These are phyloP conservation scores for Varecia variegata DNA, from an alignment of 2,797 vertebrate genomes.

Conservation along the genomic window DNA sequence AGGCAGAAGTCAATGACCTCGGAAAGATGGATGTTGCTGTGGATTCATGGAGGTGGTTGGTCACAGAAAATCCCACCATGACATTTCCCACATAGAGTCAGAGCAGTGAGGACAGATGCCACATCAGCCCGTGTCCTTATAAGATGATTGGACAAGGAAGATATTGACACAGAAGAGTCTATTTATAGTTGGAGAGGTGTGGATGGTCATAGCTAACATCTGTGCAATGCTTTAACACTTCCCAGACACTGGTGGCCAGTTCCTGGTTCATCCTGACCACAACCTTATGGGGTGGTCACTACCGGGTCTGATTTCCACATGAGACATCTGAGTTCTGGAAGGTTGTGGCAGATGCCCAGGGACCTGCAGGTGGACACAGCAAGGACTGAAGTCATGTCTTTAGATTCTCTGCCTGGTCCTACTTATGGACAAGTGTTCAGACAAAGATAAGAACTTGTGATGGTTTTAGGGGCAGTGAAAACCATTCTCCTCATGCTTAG, in stretches of 20 bases:
- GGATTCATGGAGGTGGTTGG: neutral
- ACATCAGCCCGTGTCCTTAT: neutral
- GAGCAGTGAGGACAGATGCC: neutral
- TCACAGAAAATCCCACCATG: neutral
- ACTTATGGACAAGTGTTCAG: neutral
- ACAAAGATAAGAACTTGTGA: neutral
- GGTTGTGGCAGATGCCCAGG: neutral
- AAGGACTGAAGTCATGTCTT: neutral
- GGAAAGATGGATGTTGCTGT: neutral
- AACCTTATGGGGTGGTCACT: accelerated
- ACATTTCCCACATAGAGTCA: neutral
- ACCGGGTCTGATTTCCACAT: neutral
- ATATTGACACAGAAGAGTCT: neutral
- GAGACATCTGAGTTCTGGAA: neutral
- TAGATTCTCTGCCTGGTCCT: neutral
- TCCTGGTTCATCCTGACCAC: neutral
- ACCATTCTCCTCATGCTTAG: neutral
- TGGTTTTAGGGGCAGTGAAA: neutral
- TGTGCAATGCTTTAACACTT: neutral
- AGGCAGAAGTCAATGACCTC: neutral
- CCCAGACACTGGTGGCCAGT: neutral
- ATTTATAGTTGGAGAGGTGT: no score
- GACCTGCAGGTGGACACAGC: neutral
- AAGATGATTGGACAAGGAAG: neutral
- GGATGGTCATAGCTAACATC: no score